Evolutionary conservation across 2,888 invertebrate genomes (phyloP), one percentile per base, ranked within the genome.

Genomic region (Calameuta filiformis): DNA sequence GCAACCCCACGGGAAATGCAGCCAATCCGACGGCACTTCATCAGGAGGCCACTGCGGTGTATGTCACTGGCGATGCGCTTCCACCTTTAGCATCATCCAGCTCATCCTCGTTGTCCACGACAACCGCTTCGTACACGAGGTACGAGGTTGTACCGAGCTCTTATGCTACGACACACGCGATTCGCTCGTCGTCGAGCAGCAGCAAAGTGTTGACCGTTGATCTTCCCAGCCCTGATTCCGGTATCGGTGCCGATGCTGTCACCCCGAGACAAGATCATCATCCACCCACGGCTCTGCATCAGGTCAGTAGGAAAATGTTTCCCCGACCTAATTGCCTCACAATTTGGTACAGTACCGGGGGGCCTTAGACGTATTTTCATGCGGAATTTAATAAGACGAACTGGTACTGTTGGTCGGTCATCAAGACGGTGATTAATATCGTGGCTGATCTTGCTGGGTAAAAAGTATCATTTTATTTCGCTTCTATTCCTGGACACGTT

Each of bases 171-270:
- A 89, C 90, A 77, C 91, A 91, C 86, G 90, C 90, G 76, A 90
- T 91, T 80, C 88, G 91, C 81, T 90, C 91, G 68, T 87, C 91
- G 23, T 90, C 91, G 69, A 90, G 89, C 83, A 90, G 87, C 87
- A 91, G 91, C 87, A 91, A 91, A 86, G 97, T 97, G 73, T 95
- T 98, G 85, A 97, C 97, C 76, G 98, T 98, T 90, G 98, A 98
- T 93, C 94, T 98, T 90, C 98, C 98, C 37, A 98, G 98, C 87
- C 98, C 98, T 37, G 98, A 98, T 93, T 97, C 97, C 90, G 98
- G 98, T 83, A 98, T 98, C 90, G 98, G 98, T 83, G 97, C 97
- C 69, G 97, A 98, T 90, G 97, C 97, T 86, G 97, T 97, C 91
- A 98, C 98, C 81, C 97, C 98, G 83, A 88, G 91, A 82, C 91